Evolutionary conservation across 2,888 invertebrate genomes (phyloP).

Genomic region (Falcaria lacertinaria): DNA sequence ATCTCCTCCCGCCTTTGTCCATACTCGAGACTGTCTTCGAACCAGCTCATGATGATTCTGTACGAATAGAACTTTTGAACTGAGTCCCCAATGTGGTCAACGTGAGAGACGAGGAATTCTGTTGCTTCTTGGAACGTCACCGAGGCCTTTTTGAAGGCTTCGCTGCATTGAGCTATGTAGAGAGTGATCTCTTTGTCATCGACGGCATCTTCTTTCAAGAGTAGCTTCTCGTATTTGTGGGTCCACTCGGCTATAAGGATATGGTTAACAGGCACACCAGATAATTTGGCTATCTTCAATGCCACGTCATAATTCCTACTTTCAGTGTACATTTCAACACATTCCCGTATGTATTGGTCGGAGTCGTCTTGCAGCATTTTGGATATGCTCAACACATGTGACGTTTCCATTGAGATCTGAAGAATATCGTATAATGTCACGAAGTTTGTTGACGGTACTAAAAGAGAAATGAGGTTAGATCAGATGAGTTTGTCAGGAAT

Average conservation of each 20-base stretch:
- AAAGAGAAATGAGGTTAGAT: constrained; percentile 18
- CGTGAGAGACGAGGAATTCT: constrained; percentile 80
- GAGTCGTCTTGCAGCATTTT: constrained; percentile 62
- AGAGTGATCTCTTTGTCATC: constrained; percentile 61
- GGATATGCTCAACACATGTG: constrained; percentile 74
- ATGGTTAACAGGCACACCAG: constrained; percentile 67
- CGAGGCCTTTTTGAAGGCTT: constrained; percentile 79
- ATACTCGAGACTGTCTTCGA: constrained; percentile 60
- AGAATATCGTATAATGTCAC: constrained; percentile 68
- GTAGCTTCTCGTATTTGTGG: constrained; percentile 62
- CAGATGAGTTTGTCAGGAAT: neutral
- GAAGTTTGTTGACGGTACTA: constrained; percentile 67
- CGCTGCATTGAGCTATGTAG: constrained; percentile 81
- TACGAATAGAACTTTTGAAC: constrained; percentile 75
- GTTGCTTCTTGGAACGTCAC: constrained; percentile 82
- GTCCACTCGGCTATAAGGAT: constrained; percentile 79
- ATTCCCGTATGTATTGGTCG: constrained; percentile 70
- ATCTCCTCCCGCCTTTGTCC: constrained; percentile 59
- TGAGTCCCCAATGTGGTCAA: constrained; percentile 63
- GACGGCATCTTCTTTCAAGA: constrained; percentile 41
- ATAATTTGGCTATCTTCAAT: constrained; percentile 76
- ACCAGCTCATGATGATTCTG: constrained; percentile 71
- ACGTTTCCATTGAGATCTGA: constrained; percentile 78
- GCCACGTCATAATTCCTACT: constrained; percentile 78
- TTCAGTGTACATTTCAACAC: constrained; percentile 73